Conservation (phyloP, 2,113 vertebrate genomes). For the Tapirus terrestris region DNA sequence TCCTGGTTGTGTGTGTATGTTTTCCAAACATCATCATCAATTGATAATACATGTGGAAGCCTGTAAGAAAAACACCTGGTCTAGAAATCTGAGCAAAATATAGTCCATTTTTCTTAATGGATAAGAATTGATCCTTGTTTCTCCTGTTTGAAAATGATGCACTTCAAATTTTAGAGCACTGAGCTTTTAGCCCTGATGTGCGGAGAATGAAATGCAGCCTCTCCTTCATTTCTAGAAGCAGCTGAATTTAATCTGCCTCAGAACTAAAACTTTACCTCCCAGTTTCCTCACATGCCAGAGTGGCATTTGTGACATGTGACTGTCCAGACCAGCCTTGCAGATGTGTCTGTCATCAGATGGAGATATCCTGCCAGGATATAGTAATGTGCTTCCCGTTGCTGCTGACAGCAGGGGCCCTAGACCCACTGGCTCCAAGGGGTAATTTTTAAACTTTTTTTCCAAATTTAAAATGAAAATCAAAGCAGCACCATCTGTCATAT, state of each 20-base stretch:
- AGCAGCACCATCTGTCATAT: constrained; percentile 42
- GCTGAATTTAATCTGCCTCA: constrained; percentile 31
- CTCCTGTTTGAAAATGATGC: neutral
- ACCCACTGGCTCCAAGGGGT: constrained; percentile 42
- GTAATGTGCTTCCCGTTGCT: constrained; percentile 39
- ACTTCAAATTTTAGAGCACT: neutral
- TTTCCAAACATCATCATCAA: neutral
- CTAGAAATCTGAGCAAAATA: neutral
- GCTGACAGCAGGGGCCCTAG: neutral
- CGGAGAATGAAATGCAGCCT: neutral
- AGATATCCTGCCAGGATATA: constrained; percentile 24
- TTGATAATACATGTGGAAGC: neutral
- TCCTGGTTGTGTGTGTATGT: neutral
- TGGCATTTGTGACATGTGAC: constrained; percentile 38
- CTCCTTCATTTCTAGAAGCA: neutral
- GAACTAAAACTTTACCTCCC: neutral
- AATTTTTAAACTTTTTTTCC: constrained; percentile 5
- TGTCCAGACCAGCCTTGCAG: constrained; percentile 48
- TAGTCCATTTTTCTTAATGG: neutral
- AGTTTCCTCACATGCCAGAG: neutral
- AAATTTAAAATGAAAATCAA: constrained; percentile 61
- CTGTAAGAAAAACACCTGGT: neutral
- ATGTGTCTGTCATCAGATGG: constrained; percentile 51
- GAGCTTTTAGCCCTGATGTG: neutral
- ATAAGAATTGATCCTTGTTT: neutral